Base-by-base conservation (phyloP, 2,888 invertebrate genomes). In the Lithosia quadra region DNA sequence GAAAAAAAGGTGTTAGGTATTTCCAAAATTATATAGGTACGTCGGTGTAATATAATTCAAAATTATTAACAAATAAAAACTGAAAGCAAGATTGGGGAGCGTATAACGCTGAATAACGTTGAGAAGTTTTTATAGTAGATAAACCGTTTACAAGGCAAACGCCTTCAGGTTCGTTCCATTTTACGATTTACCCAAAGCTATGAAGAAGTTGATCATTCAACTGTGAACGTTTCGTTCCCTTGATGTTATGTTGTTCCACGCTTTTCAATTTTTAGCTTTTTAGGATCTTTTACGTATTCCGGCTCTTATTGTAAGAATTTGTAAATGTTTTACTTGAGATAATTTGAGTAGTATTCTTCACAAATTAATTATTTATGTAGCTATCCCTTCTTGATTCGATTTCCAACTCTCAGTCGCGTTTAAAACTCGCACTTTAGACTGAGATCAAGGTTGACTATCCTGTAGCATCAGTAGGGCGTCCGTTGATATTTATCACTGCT, bases 61-160 rank as follows among this genome's bases (percentile, higher is more conserved):
- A 57, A 64, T 24, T 21, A n/a, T 57, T 24, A 34, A 2, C 4
- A 63, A 63, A 58, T 63, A 36, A 68, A 62, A 49, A 59, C 8
- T 21, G 7, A 22, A 57, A 36, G 34, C 18, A n/a, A 61, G 55
- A 64, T 60, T 56, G 60, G 67, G 5, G 56, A 78, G 59, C 65
- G 56, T 56, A 62, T 67, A 78, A 69, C 71, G 55, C 70, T 69
- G 68, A 33, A 65, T 71, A 73, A 65, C 34, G 73, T 69, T 63
- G 68, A 57, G 73, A 81, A 71, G 69, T 71, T 81, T 81, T 81
- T 79, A 81, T 81, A 57, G 69, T 68, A 71, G 63, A 81, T 78
- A 78, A 78, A 81, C 65, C 67, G 82, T 78, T 78, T 76, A 79
- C 69, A 72, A 71, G 71, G 68, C 62, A 68, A 56, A 24, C 34